Percentiles rank a stretch among this genome's conserved stretches.
phyloP scores from a whole-genome alignment of 2,797 vertebrate species.

The Thalassophryne amazonica region DNA sequence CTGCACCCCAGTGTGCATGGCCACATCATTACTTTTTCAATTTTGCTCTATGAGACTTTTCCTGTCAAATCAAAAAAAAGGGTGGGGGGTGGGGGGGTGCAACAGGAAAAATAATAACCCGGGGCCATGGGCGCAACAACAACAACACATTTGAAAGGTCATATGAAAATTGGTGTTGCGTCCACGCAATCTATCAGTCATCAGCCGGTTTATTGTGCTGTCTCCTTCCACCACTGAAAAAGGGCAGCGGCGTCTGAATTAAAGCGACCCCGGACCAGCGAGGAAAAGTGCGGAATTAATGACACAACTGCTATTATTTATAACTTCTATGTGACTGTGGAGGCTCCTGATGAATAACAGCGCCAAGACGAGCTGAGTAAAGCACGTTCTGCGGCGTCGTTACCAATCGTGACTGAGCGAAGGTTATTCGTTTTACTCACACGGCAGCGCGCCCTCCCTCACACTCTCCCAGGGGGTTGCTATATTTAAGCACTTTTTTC shows the following conservation, averaged over 20 bases:
- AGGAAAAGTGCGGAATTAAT: slow-evolving; percentile 32
- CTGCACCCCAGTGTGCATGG: slow-evolving; percentile 21
- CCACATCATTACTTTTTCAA: slow-evolving; percentile 64
- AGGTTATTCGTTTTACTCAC: slow-evolving; percentile 77
- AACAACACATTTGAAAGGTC: slow-evolving; percentile 52
- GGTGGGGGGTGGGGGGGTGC: no score
- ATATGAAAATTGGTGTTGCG: slow-evolving; percentile 50
- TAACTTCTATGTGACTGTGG: slow-evolving; percentile 36
- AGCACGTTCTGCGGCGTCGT: slow-evolving; percentile 29
- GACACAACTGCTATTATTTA: slow-evolving; percentile 51
- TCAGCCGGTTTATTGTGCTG: slow-evolving; percentile 35
- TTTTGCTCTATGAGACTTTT: slow-evolving; percentile 51
- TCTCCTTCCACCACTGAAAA: slow-evolving; percentile 25
- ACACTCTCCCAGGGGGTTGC: slow-evolving; percentile 60
- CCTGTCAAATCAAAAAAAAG: slow-evolving; percentile 56
- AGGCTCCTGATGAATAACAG: slow-evolving; percentile 55
- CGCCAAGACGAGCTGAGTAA: slow-evolving; percentile 27
- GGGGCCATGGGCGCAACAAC: slow-evolving; percentile 25
- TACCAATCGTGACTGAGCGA: slow-evolving; percentile 66
- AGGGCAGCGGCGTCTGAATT: slow-evolving; percentile 32
- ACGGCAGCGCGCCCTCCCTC: slow-evolving; percentile 59
- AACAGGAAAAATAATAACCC: slow-evolving; percentile 58
- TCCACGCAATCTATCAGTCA: slow-evolving; percentile 53
- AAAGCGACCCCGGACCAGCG: slow-evolving; percentile 39
- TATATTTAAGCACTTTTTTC: slow-evolving; percentile 78